Evolutionary conservation across 2,797 vertebrate species (phyloP).

Genomic region (Phrynocephalus forsythii): DNA sequence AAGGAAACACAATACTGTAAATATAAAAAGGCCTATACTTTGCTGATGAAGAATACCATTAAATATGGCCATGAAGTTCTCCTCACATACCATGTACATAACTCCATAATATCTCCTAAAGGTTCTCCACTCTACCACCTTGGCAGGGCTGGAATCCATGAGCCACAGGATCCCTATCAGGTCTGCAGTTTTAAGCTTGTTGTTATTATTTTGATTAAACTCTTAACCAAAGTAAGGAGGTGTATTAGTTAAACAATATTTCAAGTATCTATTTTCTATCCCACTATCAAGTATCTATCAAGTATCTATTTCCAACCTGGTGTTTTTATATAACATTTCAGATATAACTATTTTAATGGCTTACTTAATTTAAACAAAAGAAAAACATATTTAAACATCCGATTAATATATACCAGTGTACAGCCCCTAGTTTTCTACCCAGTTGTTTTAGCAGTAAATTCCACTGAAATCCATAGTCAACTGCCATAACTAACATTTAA

Average conservation of each 20-base stretch:
- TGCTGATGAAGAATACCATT: neutral
- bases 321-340: slow-evolving; percentile 3
- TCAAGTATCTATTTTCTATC: neutral
- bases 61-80: neutral
- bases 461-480: neutral
- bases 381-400: slow-evolving; percentile 13
- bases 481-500: neutral
- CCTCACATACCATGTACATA: neutral
- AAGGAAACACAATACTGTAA: neutral
- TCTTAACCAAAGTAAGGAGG: neutral
- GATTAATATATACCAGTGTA: neutral
- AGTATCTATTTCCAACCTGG: neutral
- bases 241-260: neutral
- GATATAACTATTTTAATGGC: neutral
- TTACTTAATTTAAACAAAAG: slow-evolving; percentile 28
- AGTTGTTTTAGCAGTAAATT: neutral
- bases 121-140: no score
- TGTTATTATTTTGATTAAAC: neutral
- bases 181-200: no score
- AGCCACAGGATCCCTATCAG: no score
- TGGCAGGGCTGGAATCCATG: no score
- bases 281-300: neutral
- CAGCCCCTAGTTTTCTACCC: neutral
- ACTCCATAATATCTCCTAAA: slow-evolving; percentile 13
- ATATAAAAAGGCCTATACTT: slow-evolving; percentile 20